phyloP scores from a whole-genome alignment of 1,140 invertebrate species.

The Yoshiicerus persimilis region DNA sequence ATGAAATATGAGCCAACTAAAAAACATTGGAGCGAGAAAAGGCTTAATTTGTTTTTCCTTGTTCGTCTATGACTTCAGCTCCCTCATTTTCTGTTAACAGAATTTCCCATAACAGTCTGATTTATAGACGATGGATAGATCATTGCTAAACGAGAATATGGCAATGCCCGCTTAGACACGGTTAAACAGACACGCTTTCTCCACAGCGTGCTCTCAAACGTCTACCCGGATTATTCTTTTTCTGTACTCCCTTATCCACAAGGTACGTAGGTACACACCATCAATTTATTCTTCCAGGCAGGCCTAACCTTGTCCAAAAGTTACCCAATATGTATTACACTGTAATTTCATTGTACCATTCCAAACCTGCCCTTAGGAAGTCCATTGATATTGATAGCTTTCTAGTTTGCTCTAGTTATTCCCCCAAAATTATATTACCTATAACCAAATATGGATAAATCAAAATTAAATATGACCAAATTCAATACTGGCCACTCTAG shows the following conservation, averaged over 20 bases:
- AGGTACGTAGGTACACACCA: not conserved
- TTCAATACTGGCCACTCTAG: not conserved
- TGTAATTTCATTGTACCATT: not conserved
- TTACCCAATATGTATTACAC: no score
- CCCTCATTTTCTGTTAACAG: slow-evolving; percentile 15
- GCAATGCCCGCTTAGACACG: slow-evolving; percentile 1
- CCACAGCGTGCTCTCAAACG: not conserved
- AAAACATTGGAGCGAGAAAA: not conserved
- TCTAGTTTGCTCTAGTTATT: not conserved
- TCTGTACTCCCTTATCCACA: not conserved
- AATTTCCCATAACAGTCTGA: not conserved
- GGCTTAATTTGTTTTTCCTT: not conserved
- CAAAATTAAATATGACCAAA: not conserved
- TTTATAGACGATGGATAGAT: slow-evolving; percentile 1
- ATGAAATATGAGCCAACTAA: slow-evolving; percentile 31
- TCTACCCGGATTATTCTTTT: not conserved
- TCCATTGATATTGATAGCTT: not conserved
- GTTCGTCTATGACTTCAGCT: not conserved
- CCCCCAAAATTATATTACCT: not conserved
- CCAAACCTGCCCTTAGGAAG: not conserved
- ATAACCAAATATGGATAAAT: not conserved
- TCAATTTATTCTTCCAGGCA: not conserved
- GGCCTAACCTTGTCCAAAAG: not conserved
- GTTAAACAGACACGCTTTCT: slow-evolving; percentile 16
- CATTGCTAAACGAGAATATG: not conserved